A percentile compares a stretch with the other conserved stretches of the same genome.
These are phyloP conservation scores for Seladonia tumulorum DNA, from an alignment of 2,888 invertebrate species.

Conservation along the genomic window DNA sequence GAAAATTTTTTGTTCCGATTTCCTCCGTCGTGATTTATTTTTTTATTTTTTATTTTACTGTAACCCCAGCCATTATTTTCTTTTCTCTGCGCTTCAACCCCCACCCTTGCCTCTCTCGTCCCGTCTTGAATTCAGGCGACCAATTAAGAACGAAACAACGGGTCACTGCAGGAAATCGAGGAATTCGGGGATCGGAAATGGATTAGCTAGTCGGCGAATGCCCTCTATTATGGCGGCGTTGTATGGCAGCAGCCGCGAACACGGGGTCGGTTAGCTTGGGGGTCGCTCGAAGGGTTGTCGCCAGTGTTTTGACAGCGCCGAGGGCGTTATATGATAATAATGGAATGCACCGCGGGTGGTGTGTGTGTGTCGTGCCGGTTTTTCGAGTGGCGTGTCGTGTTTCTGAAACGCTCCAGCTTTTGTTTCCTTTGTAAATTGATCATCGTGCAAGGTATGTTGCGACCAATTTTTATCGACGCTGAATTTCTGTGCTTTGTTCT, in stretches of 20 bases:
- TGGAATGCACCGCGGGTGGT: background rate
- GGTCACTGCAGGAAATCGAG: background rate
- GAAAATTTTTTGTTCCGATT: too few species aligned
- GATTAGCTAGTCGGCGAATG: constrained; percentile 5
- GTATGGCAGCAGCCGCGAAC: background rate
- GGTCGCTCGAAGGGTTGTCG: background rate
- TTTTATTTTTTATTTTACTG: too few species aligned
- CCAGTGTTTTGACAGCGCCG: background rate
- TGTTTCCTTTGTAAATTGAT: background rate
- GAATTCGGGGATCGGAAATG: constrained; percentile 6
- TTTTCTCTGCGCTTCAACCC: too few species aligned
- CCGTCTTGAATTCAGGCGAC: background rate
- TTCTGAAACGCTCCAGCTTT: background rate
- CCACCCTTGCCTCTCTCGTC: too few species aligned
- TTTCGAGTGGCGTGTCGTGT: background rate
- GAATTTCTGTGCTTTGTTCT: background rate
- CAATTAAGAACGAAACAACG: background rate
- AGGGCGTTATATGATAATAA: background rate
- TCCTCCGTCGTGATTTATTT: too few species aligned
- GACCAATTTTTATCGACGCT: background rate
- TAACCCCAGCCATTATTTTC: too few species aligned
- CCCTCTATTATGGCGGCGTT: background rate
- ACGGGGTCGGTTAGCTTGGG: background rate
- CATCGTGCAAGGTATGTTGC: background rate
- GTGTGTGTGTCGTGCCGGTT: background rate